Percentiles rank a stretch among this genome's conserved stretches.
phyloP scores from a whole-genome alignment of 35 echinoderm and acorn worm genomes.

The Apostichopus parvimensis region DNA sequence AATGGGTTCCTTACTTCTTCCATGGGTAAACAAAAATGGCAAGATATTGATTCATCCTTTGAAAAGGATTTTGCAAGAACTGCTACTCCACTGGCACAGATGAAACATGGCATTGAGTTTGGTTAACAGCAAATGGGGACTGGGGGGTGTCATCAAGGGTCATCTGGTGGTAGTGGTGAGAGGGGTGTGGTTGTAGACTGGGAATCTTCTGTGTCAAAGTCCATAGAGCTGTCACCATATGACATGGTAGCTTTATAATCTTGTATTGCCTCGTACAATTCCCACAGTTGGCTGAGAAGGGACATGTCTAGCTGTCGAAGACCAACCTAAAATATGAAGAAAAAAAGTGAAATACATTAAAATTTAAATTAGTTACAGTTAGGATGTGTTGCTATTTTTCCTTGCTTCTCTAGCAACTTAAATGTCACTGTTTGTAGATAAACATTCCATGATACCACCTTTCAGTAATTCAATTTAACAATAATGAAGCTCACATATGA shows the following conservation, averaged over 20 bases:
- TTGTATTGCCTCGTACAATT: slow-evolving; percentile 91
- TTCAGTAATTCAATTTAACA: no score
- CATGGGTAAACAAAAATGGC: neutral
- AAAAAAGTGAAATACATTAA: neutral
- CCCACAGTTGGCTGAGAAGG: slow-evolving; percentile 85
- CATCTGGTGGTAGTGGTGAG: slow-evolving; percentile 38
- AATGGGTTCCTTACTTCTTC: no score
- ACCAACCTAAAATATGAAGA: slow-evolving; percentile 74
- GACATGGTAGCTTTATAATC: slow-evolving; percentile 84
- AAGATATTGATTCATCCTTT: neutral
- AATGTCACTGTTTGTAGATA: no score
- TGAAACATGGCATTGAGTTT: neutral
- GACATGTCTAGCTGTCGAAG: slow-evolving; percentile 98
- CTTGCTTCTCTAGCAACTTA: no score
- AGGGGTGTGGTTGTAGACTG: slow-evolving; percentile 43
- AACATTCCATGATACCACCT: no score
- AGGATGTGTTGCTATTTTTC: no score
- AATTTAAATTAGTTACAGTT: no score
- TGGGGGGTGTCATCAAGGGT: neutral
- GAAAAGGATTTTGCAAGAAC: neutral
- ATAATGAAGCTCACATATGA: no score
- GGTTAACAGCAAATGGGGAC: neutral
- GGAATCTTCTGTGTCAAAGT: slow-evolving; percentile 61
- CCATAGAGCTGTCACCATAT: slow-evolving; percentile 68
- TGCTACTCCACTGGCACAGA: neutral